phyloP scores from a whole-genome alignment of 2,797 vertebrate genomes.

The Aeoliscus strigatus region DNA sequence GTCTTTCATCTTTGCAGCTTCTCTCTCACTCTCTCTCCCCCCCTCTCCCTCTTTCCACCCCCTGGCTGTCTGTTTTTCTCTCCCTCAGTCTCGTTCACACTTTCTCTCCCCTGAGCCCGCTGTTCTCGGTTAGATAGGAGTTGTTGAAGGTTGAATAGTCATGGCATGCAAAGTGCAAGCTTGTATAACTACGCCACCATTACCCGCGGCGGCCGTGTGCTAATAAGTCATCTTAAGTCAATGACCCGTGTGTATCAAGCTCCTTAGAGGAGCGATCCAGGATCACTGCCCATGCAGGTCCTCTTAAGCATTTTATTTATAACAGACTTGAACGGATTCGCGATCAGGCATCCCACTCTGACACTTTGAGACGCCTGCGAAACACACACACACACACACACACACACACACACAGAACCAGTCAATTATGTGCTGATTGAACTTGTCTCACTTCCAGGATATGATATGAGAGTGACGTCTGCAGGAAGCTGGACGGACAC shows the following conservation, averaged over 20 bases:
- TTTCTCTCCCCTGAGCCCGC: conserved; percentile 48
- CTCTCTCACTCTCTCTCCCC: conserved; percentile 26
- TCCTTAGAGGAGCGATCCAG: conserved; percentile 48
- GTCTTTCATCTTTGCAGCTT: conserved; percentile 72
- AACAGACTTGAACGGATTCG: conserved; percentile 46
- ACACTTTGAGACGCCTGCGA: conserved; percentile 35
- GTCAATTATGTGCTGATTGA: conserved; percentile 48
- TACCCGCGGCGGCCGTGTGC: conserved; percentile 59
- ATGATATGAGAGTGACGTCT: conserved; percentile 37
- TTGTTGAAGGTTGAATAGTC: conserved; percentile 75
- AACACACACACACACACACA: conserved; percentile 2
- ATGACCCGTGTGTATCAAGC: conserved; percentile 58
- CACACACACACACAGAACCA: conserved; percentile 16
- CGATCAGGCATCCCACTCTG: conserved; percentile 41
- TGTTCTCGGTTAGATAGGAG: conserved; percentile 49
- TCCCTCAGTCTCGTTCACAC: conserved; percentile 42
- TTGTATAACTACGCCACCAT: conserved; percentile 63
- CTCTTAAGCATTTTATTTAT: conserved; percentile 54
- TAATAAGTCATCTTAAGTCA: conserved; percentile 70
- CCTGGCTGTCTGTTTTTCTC: conserved; percentile 61
- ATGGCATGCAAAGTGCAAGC: conserved; percentile 70
- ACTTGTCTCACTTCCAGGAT: conserved; percentile 41
- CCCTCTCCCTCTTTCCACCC: conserved; percentile 47
- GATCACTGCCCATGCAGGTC: conserved; percentile 54
- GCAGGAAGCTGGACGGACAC: conserved; percentile 41